Conservation (phyloP, 2,797 vertebrate genomes). For the Pempheris klunzingeri region DNA sequence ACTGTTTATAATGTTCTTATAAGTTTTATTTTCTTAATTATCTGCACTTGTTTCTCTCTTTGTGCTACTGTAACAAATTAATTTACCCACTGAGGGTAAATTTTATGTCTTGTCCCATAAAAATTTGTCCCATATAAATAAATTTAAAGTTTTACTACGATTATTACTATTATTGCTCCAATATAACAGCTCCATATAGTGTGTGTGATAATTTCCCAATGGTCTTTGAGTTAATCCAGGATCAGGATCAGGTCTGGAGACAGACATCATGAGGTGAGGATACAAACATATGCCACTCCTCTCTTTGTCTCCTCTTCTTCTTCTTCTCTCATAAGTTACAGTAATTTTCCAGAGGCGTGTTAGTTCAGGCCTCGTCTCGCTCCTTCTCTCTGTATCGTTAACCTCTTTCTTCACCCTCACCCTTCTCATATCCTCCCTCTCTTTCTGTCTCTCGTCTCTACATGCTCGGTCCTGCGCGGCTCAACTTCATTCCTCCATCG, state of each 20-base stretch:
- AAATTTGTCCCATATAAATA: too few relatives aligned
- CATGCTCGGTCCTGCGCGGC: slow-evolving; percentile 10
- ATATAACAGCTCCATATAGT: background rate
- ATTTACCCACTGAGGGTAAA: too few relatives aligned
- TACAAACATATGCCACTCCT: background rate
- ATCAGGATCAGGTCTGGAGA: background rate
- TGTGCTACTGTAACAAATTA: too few relatives aligned
- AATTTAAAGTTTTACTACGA: background rate
- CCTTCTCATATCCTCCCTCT: background rate
- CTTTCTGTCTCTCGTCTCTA: slow-evolving; percentile 9
- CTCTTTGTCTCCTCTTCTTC: background rate
- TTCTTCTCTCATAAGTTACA: background rate
- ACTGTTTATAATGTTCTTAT: too few relatives aligned
- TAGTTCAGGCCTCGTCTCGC: background rate
- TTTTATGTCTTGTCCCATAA: too few relatives aligned
- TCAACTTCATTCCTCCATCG: slow-evolving; percentile 32
- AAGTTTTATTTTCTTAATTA: too few relatives aligned
- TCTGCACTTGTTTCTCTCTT: too few relatives aligned
- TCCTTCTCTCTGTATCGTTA: background rate
- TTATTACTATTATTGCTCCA: background rate
- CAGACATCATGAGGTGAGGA: background rate
- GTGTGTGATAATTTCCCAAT: background rate
- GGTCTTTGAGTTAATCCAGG: background rate
- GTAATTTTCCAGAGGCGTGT: slow-evolving; percentile 54
- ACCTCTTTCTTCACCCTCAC: background rate